Percentiles rank a stretch among this genome's conserved stretches.
phyloP scores from a whole-genome alignment of 2,888 invertebrate genomes.

The Spisula solida region DNA sequence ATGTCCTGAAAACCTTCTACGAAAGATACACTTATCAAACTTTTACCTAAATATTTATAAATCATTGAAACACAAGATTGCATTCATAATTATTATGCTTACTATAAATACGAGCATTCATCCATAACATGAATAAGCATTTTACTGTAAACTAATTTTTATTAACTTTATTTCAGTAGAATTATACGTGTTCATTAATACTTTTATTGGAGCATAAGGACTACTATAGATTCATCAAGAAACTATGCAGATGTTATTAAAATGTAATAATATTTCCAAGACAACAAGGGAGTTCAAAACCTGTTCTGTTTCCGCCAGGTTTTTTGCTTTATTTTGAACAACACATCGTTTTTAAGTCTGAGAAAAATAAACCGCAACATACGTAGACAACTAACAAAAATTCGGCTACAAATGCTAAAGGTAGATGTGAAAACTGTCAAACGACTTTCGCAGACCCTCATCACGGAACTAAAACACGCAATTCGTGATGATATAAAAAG shows the following conservation, averaged over 20 bases:
- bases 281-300: background rate
- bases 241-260: background rate
- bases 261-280: conserved; percentile 2
- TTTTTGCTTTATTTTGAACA: conserved; percentile 1
- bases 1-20: no score
- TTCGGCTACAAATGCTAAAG: background rate
- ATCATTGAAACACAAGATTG: no score
- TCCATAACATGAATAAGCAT: no score
- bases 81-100: no score
- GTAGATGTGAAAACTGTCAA: background rate
- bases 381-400: conserved; percentile 2
- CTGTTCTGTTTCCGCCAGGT: background rate
- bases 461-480: conserved; percentile 4
- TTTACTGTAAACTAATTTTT: no score
- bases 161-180: background rate
- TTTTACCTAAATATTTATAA: no score
- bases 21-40: no score
- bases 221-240: background rate
- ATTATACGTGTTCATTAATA: background rate
- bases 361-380: conserved; percentile 7
- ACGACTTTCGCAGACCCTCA: conserved; percentile 14
- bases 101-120: no score
- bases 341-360: conserved; percentile 14
- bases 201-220: background rate
- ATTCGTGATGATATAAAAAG: conserved; percentile 31